phyloP scores from a whole-genome alignment of 2,888 invertebrate species.

The Epinotia bilunana region DNA sequence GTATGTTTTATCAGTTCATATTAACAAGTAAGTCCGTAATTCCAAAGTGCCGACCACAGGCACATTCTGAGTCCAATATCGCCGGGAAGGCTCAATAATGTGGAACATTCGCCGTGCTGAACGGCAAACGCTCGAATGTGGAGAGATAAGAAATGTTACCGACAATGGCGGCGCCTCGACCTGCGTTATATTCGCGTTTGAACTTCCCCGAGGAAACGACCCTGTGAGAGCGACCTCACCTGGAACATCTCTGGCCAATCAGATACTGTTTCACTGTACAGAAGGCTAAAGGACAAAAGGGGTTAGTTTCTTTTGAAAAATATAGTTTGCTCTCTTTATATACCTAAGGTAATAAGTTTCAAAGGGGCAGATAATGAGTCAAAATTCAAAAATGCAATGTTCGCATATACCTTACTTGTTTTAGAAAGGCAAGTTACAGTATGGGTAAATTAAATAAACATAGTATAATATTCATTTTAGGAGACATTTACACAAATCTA shows the following conservation, averaged over 20 bases:
- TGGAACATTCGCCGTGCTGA: constrained; percentile 64
- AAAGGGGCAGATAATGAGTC: not conserved
- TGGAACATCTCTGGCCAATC: constrained; percentile 29
- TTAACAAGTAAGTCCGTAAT: constrained; percentile 32
- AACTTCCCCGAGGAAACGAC: constrained; percentile 60
- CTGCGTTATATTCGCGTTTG: constrained; percentile 46
- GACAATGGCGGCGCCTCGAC: constrained; percentile 63
- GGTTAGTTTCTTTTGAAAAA: constrained; percentile 8
- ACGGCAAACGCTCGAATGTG: constrained; percentile 69
- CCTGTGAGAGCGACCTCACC: constrained; percentile 28
- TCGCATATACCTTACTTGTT: no score
- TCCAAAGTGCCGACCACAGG: constrained; percentile 24
- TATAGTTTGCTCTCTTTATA: constrained; percentile 2
- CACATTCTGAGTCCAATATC: constrained; percentile 67
- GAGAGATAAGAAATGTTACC: constrained; percentile 71
- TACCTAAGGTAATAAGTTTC: not conserved
- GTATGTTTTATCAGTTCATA: constrained; percentile 4
- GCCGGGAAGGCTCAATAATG: constrained; percentile 69
- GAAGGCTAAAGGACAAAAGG: constrained; percentile 11
- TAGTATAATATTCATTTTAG: no score
- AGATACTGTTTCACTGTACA: constrained; percentile 24
- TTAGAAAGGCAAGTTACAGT: no score
- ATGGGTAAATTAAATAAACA: no score
- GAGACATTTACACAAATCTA: no score
- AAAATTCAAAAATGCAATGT: no score